Evolutionary conservation across 2,888 invertebrate species (phyloP).

Genomic region (Odontothrips loti): DNA sequence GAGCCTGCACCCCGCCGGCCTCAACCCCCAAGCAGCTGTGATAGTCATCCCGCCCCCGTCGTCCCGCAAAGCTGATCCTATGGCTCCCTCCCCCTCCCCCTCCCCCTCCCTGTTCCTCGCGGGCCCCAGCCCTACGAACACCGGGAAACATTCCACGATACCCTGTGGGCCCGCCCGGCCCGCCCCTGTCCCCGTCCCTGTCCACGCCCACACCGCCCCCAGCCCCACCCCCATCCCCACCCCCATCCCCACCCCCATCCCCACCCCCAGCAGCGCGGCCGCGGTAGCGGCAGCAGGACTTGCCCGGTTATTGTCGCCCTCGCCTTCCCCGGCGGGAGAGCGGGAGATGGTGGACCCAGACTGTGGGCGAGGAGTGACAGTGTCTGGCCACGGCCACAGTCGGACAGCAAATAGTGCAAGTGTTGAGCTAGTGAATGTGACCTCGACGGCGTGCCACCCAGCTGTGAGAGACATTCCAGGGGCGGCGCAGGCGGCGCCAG

Average conservation of each 20-base stretch:
- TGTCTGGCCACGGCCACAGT: background rate
- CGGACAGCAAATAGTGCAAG: constrained; percentile 21
- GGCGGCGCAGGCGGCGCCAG: constrained; percentile 36
- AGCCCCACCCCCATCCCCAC: constrained; percentile 30
- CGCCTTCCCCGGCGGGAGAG: background rate
- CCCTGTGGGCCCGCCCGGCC: constrained; percentile 37
- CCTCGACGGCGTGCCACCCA: constrained; percentile 33
- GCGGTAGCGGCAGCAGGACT: constrained; percentile 34
- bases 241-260: constrained; percentile 34
- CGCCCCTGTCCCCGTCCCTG: constrained; percentile 37
- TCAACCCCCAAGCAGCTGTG: constrained; percentile 35
- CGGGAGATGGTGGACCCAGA: background rate
- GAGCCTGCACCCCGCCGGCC: background rate
- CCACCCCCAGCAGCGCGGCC: constrained; percentile 38
- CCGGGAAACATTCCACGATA: constrained; percentile 22
- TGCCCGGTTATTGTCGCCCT: background rate
- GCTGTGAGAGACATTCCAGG: constrained; percentile 38
- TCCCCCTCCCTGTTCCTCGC: constrained; percentile 48
- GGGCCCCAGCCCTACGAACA: constrained; percentile 40
- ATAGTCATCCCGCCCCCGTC: constrained; percentile 39
- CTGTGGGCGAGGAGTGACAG: background rate
- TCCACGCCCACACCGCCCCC: too few relatives aligned
- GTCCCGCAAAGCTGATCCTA: constrained; percentile 40
- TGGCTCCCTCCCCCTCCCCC: constrained; percentile 38
- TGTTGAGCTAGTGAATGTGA: constrained; percentile 37